A percentile compares a stretch with the other conserved stretches of the same genome.
phyloP scores from a whole-genome alignment of 1,140 invertebrate species.

The Drosophila pectinifera region DNA sequence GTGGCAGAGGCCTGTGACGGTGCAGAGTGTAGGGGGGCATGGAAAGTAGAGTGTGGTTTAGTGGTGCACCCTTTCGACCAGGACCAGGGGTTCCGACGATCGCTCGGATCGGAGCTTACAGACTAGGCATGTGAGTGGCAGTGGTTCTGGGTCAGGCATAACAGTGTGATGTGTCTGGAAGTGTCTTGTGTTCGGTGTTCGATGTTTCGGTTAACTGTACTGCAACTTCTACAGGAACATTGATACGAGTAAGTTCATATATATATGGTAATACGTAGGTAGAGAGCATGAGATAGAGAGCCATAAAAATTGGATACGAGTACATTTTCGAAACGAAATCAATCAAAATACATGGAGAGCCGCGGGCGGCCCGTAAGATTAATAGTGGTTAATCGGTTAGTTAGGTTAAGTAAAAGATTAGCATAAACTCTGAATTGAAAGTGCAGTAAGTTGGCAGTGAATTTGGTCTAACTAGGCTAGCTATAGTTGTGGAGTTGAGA shows the following conservation, averaged over 20 bases:
- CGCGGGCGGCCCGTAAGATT: conserved; percentile 10
- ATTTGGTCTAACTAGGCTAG: conserved; percentile 36
- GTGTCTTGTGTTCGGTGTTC: conserved; percentile 11
- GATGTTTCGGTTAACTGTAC: conserved; percentile 52
- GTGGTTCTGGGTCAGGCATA: conserved; percentile 29
- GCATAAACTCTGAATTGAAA: conserved; percentile 52
- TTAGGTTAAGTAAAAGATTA: conserved; percentile 53
- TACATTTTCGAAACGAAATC: conserved; percentile 61
- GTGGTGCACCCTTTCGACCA: conserved; percentile 32
- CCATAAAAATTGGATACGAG: conserved; percentile 25
- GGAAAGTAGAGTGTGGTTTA: conserved; percentile 42
- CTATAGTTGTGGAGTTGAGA: conserved; percentile 12
- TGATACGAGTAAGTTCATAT: conserved; percentile 49
- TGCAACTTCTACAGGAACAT: conserved; percentile 75
- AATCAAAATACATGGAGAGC: conserved; percentile 46
- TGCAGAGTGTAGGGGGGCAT: conserved; percentile 16
- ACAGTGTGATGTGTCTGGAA: conserved; percentile 31
- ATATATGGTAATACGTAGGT: conserved; percentile 50
- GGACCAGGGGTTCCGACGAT: conserved; percentile 20
- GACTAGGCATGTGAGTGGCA: conserved; percentile 48
- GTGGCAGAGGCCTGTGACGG: conserved; percentile 63
- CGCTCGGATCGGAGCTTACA: conserved; percentile 44
- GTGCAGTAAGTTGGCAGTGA: conserved; percentile 58
- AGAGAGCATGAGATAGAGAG: conserved; percentile 41
- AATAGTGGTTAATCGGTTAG: conserved; percentile 36